Conservation (phyloP, 2,113 vertebrate species). For the Aphyosemion australe region DNA sequence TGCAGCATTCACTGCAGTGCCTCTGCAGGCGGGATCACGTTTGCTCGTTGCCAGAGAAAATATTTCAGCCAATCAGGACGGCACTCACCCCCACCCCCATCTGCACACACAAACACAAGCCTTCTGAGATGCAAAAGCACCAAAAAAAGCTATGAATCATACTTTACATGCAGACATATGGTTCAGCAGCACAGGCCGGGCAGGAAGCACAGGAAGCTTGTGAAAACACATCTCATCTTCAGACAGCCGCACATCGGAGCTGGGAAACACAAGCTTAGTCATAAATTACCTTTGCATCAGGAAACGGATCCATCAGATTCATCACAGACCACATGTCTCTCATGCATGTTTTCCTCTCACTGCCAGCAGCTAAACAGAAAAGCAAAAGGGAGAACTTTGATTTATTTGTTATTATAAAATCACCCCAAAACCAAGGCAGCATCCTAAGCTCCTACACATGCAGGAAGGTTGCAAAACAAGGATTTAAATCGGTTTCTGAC, state of each 20-base stretch:
- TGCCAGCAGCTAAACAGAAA: background rate
- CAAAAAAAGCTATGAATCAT: constrained; percentile 29
- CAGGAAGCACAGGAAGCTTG: constrained; percentile 42
- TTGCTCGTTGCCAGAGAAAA: constrained; percentile 72
- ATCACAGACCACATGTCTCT: background rate
- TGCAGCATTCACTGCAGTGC: constrained; percentile 82
- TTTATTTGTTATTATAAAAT: constrained; percentile 10
- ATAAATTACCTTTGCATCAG: constrained; percentile 17
- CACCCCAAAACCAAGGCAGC: constrained; percentile 21
- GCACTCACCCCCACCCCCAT: constrained; percentile 13
- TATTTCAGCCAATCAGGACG: constrained; percentile 72
- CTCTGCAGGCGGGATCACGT: constrained; percentile 80
- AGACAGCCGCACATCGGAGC: constrained; percentile 25
- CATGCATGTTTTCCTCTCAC: background rate
- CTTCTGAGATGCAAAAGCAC: constrained; percentile 34
- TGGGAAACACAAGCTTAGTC: constrained; percentile 22
- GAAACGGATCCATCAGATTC: constrained; percentile 26
- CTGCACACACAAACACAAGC: constrained; percentile 31
- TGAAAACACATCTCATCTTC: constrained; percentile 39
- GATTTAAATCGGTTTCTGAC: constrained; percentile 51
- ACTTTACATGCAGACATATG: constrained; percentile 34
- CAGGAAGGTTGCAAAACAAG: constrained; percentile 61
- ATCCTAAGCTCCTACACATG: constrained; percentile 14
- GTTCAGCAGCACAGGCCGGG: constrained; percentile 23
- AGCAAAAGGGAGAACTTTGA: background rate